Evolutionary conservation across 2,888 invertebrate species (phyloP).

Genomic region (Volucella inflata): DNA sequence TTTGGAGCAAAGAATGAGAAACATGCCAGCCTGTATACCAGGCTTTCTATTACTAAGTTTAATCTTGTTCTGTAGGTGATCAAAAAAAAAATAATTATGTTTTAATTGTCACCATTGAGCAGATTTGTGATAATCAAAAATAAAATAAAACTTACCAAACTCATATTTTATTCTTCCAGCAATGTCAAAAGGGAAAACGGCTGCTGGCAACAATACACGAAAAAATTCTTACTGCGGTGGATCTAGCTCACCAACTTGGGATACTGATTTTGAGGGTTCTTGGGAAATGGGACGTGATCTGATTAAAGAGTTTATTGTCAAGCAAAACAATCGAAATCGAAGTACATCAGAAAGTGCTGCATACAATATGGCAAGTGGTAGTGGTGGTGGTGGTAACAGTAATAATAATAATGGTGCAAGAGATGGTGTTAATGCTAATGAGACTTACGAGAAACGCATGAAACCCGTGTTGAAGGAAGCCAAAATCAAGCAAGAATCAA

Average conservation of each 20-base stretch:
- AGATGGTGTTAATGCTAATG: constrained; percentile 34
- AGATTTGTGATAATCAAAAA: not conserved
- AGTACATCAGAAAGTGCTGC: constrained; percentile 79
- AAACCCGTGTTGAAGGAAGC: constrained; percentile 42
- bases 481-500: constrained; percentile 20
- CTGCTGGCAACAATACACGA: constrained; percentile 76
- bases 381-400: constrained; percentile 48
- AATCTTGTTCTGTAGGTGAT: too few relatives aligned
- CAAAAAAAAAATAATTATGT: too few relatives aligned
- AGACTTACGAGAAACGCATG: constrained; percentile 63
- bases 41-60: too few relatives aligned
- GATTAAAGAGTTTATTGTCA: constrained; percentile 80
- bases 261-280: constrained; percentile 81
- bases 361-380: constrained; percentile 71
- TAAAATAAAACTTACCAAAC: not conserved
- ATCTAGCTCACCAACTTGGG: constrained; percentile 80
- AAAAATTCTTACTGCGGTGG: constrained; percentile 77
- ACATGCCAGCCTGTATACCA: too few relatives aligned
- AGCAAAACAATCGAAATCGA: constrained; percentile 79
- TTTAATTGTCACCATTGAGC: too few relatives aligned
- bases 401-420: constrained; percentile 36
- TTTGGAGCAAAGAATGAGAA: too few relatives aligned
- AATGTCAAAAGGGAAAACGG: constrained; percentile 78
- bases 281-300: constrained; percentile 82
- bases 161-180: constrained; percentile 69